phyloP scores from a whole-genome alignment of 2,113 vertebrate species.

The Mugil cephalus region DNA sequence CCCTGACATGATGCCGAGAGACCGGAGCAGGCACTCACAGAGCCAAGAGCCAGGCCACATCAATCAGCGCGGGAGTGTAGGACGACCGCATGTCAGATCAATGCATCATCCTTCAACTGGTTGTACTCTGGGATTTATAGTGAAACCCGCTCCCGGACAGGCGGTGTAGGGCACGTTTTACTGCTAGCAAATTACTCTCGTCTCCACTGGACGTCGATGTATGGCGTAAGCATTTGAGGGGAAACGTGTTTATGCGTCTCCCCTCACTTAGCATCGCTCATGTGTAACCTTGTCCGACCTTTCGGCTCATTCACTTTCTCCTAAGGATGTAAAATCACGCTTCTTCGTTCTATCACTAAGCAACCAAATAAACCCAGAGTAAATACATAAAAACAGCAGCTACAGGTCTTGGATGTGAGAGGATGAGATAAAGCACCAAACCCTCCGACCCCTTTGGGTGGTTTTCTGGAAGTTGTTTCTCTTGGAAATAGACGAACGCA shows the following conservation, averaged over 20 bases:
- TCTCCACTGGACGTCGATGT: constrained; percentile 19
- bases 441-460: neutral
- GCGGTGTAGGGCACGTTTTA: constrained; percentile 21
- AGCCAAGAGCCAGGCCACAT: constrained; percentile 70
- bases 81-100: constrained; percentile 65
- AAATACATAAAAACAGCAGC: constrained; percentile 45
- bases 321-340: constrained; percentile 44
- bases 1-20: constrained; percentile 63
- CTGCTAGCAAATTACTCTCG: constrained; percentile 26
- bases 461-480: neutral
- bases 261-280: constrained; percentile 39
- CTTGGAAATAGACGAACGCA: too few species aligned
- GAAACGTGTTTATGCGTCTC: constrained; percentile 37
- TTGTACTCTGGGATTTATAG: constrained; percentile 58
- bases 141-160: constrained; percentile 22
- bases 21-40: constrained; percentile 55
- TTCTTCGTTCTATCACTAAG: constrained; percentile 41
- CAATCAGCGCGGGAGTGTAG: constrained; percentile 65
- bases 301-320: constrained; percentile 35
- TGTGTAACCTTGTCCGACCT: constrained; percentile 59
- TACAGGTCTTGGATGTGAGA: constrained; percentile 22
- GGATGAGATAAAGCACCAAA: constrained; percentile 26
- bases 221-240: constrained; percentile 25
- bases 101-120: constrained; percentile 73
- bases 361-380: constrained; percentile 49